Base-by-base conservation (phyloP, 1,140 invertebrate genomes). In the Wasmannia auropunctata region DNA sequence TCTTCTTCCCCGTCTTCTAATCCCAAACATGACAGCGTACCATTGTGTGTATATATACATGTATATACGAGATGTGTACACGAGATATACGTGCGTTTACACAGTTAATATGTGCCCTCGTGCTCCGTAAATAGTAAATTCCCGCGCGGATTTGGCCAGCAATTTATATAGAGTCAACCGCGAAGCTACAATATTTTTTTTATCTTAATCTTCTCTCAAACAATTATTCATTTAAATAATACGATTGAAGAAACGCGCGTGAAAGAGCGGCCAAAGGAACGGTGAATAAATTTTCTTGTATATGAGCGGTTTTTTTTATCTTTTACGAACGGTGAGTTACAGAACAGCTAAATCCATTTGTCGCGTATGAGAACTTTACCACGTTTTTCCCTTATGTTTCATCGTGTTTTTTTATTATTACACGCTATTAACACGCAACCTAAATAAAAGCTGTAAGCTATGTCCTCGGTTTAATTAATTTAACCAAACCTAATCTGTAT, bases 381-480 rank as follows among this genome's bases (percentile, higher is more conserved):
- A 10, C 16, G 16, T 19, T 40, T 75, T 14, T 4, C 28, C 11
- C 16, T 60, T 63, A 37, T 19, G 31, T 63, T 37, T 56, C 25
- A 34, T 28, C 60, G 16, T 37, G 14, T 37, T 19, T 22, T 28
- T 56, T 19, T 43, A 40, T 14, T 40, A 31, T 60, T 76, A 43
- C 25, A 14, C 11, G 7, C 37, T 19, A n/a, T 62, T n/a, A 34
- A 62, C 74, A 76, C 37, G 74, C 37, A 58, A 62, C 5, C 40
- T 40, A 43, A 60, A 40, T 60, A 60, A 60, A 11, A n/a, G 62
- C n/a, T 5, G 22, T 46, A n/a, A 72, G 10, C 10, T n/a, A n/a
- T n/a, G 46, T 8, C 34, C 56, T 58, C 10, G 25, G 5, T 62
- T 62, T 62, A 77, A 72, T 72, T 72, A 72, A 77, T 77, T 77